Evolutionary conservation across 2,113 vertebrate species (phyloP).

Genomic region (Mormyrus lacerda): DNA sequence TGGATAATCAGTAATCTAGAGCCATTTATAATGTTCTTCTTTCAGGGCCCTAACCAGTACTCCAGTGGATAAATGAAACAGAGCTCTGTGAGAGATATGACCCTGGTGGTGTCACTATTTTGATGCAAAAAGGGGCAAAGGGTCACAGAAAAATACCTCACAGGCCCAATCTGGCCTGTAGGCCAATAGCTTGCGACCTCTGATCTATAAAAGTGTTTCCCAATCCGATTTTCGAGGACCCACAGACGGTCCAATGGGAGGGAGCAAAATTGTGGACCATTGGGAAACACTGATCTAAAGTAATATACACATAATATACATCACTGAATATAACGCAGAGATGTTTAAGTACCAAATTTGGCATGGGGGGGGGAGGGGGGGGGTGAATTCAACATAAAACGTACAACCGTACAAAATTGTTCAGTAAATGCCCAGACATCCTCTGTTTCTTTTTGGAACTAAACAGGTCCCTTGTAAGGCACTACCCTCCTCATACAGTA

Average conservation of each 20-base stretch:
- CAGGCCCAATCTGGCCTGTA: not conserved
- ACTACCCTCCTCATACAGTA: not conserved
- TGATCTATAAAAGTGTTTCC: not conserved
- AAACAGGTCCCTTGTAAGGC: not conserved
- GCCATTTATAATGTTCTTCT: not conserved
- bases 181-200: not conserved
- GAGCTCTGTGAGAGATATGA: not conserved
- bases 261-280: not conserved
- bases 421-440: not conserved
- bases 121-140: not conserved
- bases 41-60: not conserved
- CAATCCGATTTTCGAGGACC: not conserved
- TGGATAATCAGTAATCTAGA: not conserved
- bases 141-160: not conserved
- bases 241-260: not conserved
- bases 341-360: not conserved
- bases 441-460: not conserved
- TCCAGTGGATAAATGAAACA: not conserved
- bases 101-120: not conserved
- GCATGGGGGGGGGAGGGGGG: too few relatives aligned
- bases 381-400: not conserved
- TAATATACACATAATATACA: not conserved
- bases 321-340: not conserved
- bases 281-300: not conserved
- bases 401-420: not conserved